Conservation (phyloP, 2,888 invertebrate genomes). For the Epistrophe grossulariae region DNA sequence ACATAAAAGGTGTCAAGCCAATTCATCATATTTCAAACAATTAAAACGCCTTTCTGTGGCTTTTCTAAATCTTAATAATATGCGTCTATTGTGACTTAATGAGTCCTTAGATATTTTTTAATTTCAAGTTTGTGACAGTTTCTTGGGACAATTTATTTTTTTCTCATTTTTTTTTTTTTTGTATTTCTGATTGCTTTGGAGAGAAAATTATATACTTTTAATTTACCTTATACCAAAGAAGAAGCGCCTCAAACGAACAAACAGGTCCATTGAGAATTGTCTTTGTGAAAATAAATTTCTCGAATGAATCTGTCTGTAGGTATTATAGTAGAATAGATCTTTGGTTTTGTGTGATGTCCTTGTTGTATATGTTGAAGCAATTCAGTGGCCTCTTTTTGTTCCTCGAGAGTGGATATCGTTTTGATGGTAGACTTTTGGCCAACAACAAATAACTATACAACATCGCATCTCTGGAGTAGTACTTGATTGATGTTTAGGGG, state of each 20-base stretch:
- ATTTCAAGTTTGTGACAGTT: constrained; percentile 9
- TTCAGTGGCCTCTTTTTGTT: constrained; percentile 56
- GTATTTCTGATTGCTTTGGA: constrained; percentile 42
- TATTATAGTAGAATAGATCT: background rate
- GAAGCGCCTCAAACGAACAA: constrained; percentile 32
- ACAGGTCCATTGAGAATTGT: constrained; percentile 43
- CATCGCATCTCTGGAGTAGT: constrained; percentile 18
- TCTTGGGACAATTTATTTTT: constrained; percentile 6
- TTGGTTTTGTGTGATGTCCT: constrained; percentile 31
- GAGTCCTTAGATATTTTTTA: constrained; percentile 3
- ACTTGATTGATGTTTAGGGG: constrained; percentile 64
- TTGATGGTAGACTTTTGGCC: constrained; percentile 10
- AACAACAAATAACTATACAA: constrained; percentile 14
- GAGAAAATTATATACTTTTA: constrained; percentile 39
- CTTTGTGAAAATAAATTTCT: constrained; percentile 8
- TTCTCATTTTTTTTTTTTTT: constrained; percentile 28
- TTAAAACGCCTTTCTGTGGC: background rate
- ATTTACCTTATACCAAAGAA: constrained; percentile 27
- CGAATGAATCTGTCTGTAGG: background rate
- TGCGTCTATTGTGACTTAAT: constrained; percentile 25
- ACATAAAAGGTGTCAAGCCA: background rate
- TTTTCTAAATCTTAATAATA: background rate
- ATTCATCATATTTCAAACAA: constrained; percentile 6
- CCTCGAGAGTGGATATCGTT: constrained; percentile 45
- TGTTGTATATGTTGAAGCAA: constrained; percentile 22